Evolutionary conservation across 2,113 vertebrate species (phyloP).

Genomic region (Rafetus swinhoei): DNA sequence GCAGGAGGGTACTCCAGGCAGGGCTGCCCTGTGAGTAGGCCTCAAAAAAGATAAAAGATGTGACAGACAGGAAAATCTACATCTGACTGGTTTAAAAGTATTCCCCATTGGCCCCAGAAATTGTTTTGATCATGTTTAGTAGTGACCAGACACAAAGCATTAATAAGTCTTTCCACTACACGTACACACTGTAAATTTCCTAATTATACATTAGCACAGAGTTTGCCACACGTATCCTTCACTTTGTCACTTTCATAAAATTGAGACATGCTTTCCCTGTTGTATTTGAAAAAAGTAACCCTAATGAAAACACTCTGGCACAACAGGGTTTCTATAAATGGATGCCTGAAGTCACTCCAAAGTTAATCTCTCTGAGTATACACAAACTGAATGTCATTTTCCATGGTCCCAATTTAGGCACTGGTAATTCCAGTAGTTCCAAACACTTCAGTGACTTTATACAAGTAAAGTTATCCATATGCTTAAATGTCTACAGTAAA

Average conservation of each 20-base stretch:
- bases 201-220: not conserved
- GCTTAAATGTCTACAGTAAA: not conserved
- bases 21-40: not conserved
- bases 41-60: constrained; percentile 5
- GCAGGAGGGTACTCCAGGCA: not conserved
- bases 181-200: not conserved
- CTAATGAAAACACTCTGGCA: not conserved
- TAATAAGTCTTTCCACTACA: not conserved
- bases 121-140: not conserved
- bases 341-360: not conserved
- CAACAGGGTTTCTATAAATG: not conserved
- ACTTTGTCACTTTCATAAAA: not conserved
- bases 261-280: not conserved
- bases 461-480: not conserved
- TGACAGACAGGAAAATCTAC: not conserved
- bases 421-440: not conserved
- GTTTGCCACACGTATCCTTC: not conserved
- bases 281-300: constrained; percentile 3
- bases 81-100: not conserved
- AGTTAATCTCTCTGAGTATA: not conserved
- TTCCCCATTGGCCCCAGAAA: constrained; percentile 12
- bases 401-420: not conserved
- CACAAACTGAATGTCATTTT: not conserved
- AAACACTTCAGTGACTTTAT: not conserved
- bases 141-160: not conserved